A percentile compares a stretch with the other conserved stretches of the same genome.
Evolutionary conservation across 2,113 vertebrate species (phyloP).

Genomic region (Upupa epops): DNA sequence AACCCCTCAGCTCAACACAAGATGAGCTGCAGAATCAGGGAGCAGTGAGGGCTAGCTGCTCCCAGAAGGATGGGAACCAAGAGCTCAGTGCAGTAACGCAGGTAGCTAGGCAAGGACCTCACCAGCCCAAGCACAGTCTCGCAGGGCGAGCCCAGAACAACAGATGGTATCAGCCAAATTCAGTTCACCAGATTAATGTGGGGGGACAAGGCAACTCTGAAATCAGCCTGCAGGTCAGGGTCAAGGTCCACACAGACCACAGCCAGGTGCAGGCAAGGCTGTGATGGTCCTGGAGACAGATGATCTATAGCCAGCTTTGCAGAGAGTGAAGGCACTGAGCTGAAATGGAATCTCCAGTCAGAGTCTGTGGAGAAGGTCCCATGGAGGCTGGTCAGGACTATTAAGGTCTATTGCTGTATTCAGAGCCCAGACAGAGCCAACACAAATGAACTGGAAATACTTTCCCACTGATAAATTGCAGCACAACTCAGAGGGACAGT

Average conservation of each 20-base stretch:
- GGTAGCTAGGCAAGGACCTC: neutral
- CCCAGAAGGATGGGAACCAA: no score
- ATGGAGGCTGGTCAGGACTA: neutral
- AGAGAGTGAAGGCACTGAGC: neutral
- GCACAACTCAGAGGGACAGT: neutral
- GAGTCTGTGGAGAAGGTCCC: neutral
- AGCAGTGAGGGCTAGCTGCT: no score
- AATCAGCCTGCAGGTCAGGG: neutral
- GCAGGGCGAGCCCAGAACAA: rapidly evolving
- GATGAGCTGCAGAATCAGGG: neutral
- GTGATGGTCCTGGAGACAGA: rapidly evolving
- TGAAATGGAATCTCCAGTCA: neutral
- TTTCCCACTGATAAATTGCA: neutral
- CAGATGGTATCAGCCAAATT: neutral
- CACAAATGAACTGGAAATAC: neutral
- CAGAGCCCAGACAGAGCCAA: neutral
- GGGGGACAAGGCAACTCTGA: neutral
- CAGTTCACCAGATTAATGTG: rapidly evolving
- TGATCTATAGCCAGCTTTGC: neutral
- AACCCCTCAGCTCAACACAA: neutral
- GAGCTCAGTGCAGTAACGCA: rapidly evolving
- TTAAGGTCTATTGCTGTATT: neutral
- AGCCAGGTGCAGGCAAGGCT: neutral
- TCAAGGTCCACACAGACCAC: neutral
- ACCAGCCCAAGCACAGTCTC: neutral